Evolutionary conservation across 2,797 vertebrate species (phyloP).

Genomic region (Clarias fuscus): DNA sequence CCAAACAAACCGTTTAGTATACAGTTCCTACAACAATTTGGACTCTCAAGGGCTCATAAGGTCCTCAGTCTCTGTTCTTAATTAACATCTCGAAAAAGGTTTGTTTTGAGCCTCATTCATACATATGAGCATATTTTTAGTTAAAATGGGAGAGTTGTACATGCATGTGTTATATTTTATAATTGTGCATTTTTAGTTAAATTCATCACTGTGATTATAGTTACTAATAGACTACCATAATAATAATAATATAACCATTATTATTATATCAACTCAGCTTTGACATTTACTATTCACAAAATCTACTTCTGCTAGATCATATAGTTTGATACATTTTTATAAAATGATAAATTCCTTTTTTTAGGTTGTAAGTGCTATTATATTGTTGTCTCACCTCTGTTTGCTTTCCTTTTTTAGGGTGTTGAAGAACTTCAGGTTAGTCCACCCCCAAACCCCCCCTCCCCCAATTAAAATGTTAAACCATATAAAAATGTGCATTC

Average conservation of each 20-base stretch:
- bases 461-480: not conserved
- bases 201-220: not conserved
- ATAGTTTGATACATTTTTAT: not conserved
- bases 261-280: no score
- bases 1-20: constrained; percentile 60
- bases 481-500: constrained; percentile 6
- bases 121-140: not conserved
- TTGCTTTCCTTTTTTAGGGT: constrained; percentile 56
- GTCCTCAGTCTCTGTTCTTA: constrained; percentile 65
- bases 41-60: constrained; percentile 66
- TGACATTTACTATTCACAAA: not conserved
- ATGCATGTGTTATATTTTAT: not conserved
- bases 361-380: not conserved
- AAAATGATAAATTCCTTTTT: not conserved
- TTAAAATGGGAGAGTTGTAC: no score
- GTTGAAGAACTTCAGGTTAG: constrained; percentile 73
- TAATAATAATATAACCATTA: not conserved
- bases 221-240: not conserved
- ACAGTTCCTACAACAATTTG: constrained; percentile 51
- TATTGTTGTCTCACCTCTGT: not conserved
- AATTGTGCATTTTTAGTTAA: no score
- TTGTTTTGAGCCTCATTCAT: not conserved
- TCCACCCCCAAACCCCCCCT: not conserved
- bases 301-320: not conserved
- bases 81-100: constrained; percentile 65